Base-by-base conservation (phyloP, 2,888 invertebrate species). In the Troilus luridus region DNA sequence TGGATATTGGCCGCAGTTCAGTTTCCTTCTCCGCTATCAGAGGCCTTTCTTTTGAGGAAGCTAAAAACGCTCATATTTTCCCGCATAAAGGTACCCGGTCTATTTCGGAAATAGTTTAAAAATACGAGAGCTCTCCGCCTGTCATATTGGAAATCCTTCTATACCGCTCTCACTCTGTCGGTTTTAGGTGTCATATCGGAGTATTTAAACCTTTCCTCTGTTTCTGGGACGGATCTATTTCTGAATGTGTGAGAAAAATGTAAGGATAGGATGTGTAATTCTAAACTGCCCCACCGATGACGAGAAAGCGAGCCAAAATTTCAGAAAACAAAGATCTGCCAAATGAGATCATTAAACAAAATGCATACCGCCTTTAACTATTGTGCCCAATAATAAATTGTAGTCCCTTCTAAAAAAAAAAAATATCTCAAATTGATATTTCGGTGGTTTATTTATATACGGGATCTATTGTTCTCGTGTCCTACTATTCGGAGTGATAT, bases 281-380 rank as follows among this genome's bases (percentile, higher is more conserved):
- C 85, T 85, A 85, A 85, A 85, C 85, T 56, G 2, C 67, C 27
- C 67, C 5, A 17, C 21, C 81, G 85, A n/a, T 19, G 56, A 54
- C 12, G 19, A n/a, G 56, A 85, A 85, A 85, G 17, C 41, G 85
- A 85, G 85, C 85, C 85, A 85, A 85, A 58, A 54, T 85, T 12
- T n/a, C 7, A 56, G 85, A n/a, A 85, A 85, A 85, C 85, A 85
- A 85, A 85, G 85, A 58, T 21, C 56, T 85, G 85, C 85, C 85
- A 85, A 85, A 85, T 85, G 85, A 58, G 85, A 85, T 85, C 85
- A 56, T 85, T 85, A 85, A 85, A 85, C 85, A 54, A 85, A 85
- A 85, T 85, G 85, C 85, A 85, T 14, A 85, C 11, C 56, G n/a
- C 56, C 21, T 2, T 85, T 56, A 77, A 27, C 41, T 27, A 0